A percentile compares a stretch with the other conserved stretches of the same genome.
These are phyloP conservation scores for Acanthosepion esculentum DNA, from an alignment of 2,888 invertebrate species.

Conservation along the genomic window DNA sequence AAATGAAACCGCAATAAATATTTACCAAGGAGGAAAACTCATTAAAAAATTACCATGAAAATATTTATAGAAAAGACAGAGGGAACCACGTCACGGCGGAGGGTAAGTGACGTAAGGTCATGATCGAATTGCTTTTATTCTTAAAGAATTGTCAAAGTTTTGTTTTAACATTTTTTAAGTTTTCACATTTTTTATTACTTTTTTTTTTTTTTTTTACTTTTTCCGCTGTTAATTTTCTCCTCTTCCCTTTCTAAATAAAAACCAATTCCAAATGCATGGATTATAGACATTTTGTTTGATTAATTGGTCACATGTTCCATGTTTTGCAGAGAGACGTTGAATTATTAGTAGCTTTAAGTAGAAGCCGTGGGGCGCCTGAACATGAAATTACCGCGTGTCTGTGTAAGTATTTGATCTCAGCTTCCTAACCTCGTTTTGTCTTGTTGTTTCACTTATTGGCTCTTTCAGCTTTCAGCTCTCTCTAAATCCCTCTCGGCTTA, in stretches of 20 bases:
- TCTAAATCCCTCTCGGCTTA: background rate
- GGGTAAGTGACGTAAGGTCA: no score
- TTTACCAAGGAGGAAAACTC: no score
- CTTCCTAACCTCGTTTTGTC: background rate
- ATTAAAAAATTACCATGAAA: no score
- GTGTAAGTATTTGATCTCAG: constrained; percentile 58
- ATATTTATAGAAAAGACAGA: no score
- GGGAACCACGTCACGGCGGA: no score
- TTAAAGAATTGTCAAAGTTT: background rate
- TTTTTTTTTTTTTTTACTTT: no score
- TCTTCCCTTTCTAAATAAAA: background rate
- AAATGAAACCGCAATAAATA: no score
- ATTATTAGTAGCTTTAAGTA: constrained; percentile 58
- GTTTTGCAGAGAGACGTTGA: constrained; percentile 62
- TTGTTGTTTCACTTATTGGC: background rate
- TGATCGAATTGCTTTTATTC: background rate
- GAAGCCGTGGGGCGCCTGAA: constrained; percentile 58
- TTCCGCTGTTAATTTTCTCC: no score
- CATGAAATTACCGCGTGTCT: constrained; percentile 61
- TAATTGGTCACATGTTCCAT: background rate
- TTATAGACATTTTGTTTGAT: no score
- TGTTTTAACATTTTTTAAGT: no score
- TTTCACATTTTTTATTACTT: no score
- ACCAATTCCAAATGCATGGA: no score
- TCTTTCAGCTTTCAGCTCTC: background rate